Evolutionary conservation across 1,140 invertebrate genomes (phyloP), one percentile per base, ranked within the genome.

Genomic region (Heliconius melpomene): DNA sequence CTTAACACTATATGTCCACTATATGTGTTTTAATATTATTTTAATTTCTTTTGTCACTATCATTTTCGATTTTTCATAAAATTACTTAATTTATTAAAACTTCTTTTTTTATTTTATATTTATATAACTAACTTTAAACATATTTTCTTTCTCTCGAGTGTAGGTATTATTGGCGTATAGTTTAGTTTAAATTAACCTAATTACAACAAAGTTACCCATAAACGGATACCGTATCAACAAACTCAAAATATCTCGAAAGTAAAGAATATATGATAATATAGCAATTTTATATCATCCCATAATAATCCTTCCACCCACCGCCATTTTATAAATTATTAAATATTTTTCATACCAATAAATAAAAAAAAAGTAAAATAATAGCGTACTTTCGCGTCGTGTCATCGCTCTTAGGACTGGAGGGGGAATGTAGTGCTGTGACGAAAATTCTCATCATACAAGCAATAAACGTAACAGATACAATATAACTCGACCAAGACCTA

Each of bases 401-500:
- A 89, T 83, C 86, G 82, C 84, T 73, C 75, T 70, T 71, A 72
- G 66, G 81, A 78, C 79, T 86, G 85, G 83, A 82, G 71, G 85
- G 85, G 86, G 86, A 88, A 84, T 86, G 84, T 86, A 80, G 83
- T 80, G 78, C 77, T 81, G 82, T 86, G 87, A 90, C 89, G 89
- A 90, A 90, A 90, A 90, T 87, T 84, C 77, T 83, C 75, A 16
- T 71, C 70, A 32, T n/a, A 23, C 74, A 60, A 79, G 70, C 29
- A 36, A 78, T 36, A 85, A 88, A 83, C 52, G 82, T 83, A 78
- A 83, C 79, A 87, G 79, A 50, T 78, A 11, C 46, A 75, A 26
- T 38, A 71, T 13, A 54, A 60, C 1, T 23, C 66, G 75, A 60
- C 29, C 71, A 20, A 85, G 73, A 75, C 54, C 52, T 3, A 72